Conservation (phyloP, 92 coral and sea anemone genomes). For the Epizoanthus rinbou region DNA sequence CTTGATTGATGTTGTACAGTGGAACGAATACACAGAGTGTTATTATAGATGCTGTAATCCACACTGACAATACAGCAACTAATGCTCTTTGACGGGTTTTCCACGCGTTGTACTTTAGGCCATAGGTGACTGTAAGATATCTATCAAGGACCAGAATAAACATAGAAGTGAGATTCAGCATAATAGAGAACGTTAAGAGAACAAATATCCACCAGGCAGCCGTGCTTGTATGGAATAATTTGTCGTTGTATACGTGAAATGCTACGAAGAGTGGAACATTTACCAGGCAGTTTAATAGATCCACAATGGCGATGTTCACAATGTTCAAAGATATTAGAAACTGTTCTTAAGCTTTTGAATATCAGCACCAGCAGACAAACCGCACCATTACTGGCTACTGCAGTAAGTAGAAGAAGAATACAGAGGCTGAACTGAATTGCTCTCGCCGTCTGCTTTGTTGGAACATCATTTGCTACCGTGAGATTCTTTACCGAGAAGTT, state of each 20-base stretch:
- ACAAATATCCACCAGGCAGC: neutral
- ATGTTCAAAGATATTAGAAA: neutral
- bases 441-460: too few species aligned
- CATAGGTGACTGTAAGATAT: conserved; percentile 1
- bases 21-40: neutral
- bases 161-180: neutral
- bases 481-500: too few species aligned
- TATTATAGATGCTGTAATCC: neutral
- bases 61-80: neutral
- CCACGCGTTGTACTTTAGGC: neutral
- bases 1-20: neutral
- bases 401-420: neutral
- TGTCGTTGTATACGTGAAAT: neutral
- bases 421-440: neutral
- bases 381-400: neutral
- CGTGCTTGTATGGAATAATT: neutral
- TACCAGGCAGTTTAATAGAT: neutral
- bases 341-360: neutral
- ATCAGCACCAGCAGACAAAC: conserved; percentile 1
- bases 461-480: too few species aligned
- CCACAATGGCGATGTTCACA: conserved; percentile 2
- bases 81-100: conserved; percentile 1
- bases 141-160: conserved; percentile 5
- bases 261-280: neutral
- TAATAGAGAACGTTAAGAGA: neutral